phyloP scores from a whole-genome alignment of 2,888 invertebrate species.

The Lottia scabra region DNA sequence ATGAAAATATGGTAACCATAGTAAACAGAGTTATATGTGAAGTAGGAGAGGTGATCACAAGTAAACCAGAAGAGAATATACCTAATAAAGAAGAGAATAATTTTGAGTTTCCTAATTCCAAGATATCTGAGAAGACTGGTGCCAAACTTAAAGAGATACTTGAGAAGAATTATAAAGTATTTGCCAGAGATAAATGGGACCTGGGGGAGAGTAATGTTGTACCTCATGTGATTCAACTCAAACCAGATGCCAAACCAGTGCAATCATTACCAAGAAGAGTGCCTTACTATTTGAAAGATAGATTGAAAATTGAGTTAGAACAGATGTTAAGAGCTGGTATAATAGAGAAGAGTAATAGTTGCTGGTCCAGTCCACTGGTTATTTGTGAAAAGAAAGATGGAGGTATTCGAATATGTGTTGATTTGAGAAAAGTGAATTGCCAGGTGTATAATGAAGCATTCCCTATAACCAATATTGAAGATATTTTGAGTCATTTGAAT shows the following conservation, averaged over 20 bases:
- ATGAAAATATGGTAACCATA: background rate
- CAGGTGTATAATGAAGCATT: background rate
- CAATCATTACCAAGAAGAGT: background rate
- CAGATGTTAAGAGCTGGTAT: background rate
- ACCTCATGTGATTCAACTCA: background rate
- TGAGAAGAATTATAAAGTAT: background rate
- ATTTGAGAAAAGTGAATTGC: background rate
- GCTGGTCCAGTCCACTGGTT: background rate
- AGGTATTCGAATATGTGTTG: conserved; percentile 4
- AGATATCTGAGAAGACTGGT: background rate
- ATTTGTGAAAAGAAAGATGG: background rate
- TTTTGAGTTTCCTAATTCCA: background rate
- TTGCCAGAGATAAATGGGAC: background rate
- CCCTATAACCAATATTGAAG: background rate
- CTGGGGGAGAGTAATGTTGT: background rate
- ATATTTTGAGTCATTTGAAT: background rate
- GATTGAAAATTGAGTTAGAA: background rate
- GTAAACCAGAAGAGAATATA: background rate
- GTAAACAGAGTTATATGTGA: background rate
- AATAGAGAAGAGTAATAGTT: background rate
- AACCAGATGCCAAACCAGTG: background rate
- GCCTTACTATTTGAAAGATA: background rate
- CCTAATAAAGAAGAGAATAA: background rate
- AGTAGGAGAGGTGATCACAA: background rate
- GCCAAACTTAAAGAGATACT: background rate